Conservation (phyloP, 2,113 vertebrate species). For the Zapornia atra region DNA sequence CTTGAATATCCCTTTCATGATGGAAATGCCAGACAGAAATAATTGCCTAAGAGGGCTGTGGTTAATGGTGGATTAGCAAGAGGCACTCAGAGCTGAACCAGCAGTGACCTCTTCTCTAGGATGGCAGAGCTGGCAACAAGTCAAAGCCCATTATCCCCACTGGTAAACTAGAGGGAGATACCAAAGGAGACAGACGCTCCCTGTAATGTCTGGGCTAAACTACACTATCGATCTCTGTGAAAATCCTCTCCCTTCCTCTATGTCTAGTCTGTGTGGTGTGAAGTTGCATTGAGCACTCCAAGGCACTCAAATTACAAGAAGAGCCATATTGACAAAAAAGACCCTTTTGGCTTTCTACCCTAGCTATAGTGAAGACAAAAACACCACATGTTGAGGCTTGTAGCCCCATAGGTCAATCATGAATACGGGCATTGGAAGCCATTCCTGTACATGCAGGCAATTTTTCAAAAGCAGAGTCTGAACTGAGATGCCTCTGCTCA, state of each 20-base stretch:
- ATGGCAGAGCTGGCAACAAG: constrained; percentile 64
- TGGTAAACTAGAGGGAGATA: constrained; percentile 47
- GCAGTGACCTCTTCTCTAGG: background rate
- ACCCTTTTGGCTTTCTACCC: background rate
- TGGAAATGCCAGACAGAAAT: constrained; percentile 24
- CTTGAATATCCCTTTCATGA: background rate
- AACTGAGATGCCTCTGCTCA: background rate
- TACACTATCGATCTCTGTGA: constrained; percentile 63
- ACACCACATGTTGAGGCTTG: background rate
- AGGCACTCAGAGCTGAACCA: constrained; percentile 45
- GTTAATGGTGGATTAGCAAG: constrained; percentile 19
- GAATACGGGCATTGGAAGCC: background rate
- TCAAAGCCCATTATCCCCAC: constrained; percentile 54
- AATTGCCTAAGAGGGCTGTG: background rate
- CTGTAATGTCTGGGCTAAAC: constrained; percentile 49
- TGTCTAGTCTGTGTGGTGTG: background rate
- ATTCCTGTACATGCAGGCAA: background rate
- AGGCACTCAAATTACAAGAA: constrained; percentile 25
- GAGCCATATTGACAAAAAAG: constrained; percentile 25
- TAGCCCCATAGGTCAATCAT: background rate
- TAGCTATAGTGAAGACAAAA: background rate
- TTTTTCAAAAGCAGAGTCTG: background rate
- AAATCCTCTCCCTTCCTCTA: constrained; percentile 45
- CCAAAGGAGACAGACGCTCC: constrained; percentile 48
- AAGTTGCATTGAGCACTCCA: background rate